Evolutionary conservation across 30 jellyfish, hydroid and myxozoan species (phyloP), one percentile per base, ranked within the genome.

Genomic region (Pelagia noctiluca): DNA sequence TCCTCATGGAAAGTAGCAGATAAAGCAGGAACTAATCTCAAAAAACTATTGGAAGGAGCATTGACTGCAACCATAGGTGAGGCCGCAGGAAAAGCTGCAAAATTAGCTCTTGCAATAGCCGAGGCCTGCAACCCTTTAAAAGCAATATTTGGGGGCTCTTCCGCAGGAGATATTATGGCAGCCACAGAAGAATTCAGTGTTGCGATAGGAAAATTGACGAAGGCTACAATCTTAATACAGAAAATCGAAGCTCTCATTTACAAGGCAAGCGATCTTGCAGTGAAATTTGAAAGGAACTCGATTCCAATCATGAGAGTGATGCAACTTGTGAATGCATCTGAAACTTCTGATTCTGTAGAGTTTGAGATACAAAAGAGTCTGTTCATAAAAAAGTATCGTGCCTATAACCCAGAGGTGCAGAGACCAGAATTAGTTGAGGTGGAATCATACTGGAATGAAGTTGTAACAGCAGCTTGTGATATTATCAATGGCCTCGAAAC

Each of bases 111-210:
- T 1, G 92, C 80, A 50, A 35, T 71, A 32, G 85, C 80, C 34
- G 92, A 71, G 25, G 92, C 92, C 74, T 82, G 86, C 50, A 75
- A 75, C 64, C 86, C 86, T 48, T 54, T 75, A 63, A 75, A 75
- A 28, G 36, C 75, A 11, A 33, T 75, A 23, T 75, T 75, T 75
- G 86, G 75, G 54, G 86, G 86, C 28, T 28, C 75, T 19, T 49
- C 86, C 23, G 52, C 64, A 24, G 62, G 75, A 28, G 86, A 75
- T 36, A 75, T 75, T 23, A 18, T 75, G 1, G 75, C 54, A 8
- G 86, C 86, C 21, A 50, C 86, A 1, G 75, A 38, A n/a, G 63
- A 34, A 28, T 75, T 50, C 23, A 21, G 52, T 1, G 35, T 36
- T 0, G 75, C 75, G 12, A 31, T 75, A 7, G 49, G 72, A 7